Base-by-base conservation (phyloP, 2,888 invertebrate species). In the Torymus tubicola region DNA sequence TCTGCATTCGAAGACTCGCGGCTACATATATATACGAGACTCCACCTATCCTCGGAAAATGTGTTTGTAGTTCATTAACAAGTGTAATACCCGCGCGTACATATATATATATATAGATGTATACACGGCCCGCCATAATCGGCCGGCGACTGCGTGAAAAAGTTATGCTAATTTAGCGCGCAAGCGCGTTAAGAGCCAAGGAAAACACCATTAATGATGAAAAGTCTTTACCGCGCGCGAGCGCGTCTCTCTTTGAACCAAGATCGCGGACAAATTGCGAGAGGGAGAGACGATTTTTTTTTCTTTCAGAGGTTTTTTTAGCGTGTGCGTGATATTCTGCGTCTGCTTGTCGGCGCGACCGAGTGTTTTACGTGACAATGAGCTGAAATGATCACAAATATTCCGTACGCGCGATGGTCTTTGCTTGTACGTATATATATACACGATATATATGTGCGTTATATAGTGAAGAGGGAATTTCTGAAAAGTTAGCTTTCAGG, bases 41-140 rank as follows among this genome's bases (percentile, higher is more conserved):
- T 16, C 2, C 18, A 11, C 24, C 4, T 52, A 31, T 11, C 13
- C 58, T 63, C 16, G 65, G 72, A 78, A 78, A 79, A 78, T 70
- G 58, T 80, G 53, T 82, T 80, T 78, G 72, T 75, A 74, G 78
- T 78, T 80, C 80, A 80, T 82, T 82, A 80, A 77, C 82, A 67
- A 72, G 79, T 65, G 52, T 78, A 69, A 71, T 82, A 42, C 79
- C 72, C 61, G 63, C 63, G 21, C 70, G 31, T 31, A 31, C 5
- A 31, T 53, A 11, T 55, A 24, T 16, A 24, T 61, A 11, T 55
- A 42, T 68, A 5, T 55, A 24, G 18, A n/a, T 63, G 50, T 21
- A 21, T 21, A 21, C 5, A 31, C 31, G 31, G 5, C 31, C 2
- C 60, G 31, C 58, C 42, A 61, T 81, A 68, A 77, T 81, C 81